phyloP scores from a whole-genome alignment of 1,140 invertebrate species.

The Stegodyphus dumicola region DNA sequence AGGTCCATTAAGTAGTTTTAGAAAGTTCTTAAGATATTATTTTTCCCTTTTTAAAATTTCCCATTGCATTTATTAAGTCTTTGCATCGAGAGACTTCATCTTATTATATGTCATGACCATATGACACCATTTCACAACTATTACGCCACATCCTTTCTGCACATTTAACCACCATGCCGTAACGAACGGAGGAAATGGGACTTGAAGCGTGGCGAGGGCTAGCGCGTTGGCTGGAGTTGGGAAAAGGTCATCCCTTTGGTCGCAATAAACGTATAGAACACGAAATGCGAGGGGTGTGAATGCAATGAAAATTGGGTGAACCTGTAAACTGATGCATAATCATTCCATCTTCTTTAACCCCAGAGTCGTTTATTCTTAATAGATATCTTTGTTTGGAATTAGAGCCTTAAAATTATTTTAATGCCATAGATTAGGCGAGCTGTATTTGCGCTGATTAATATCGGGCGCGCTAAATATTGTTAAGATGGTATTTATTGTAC shows the following conservation, averaged over 20 bases:
- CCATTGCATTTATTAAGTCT: too few relatives aligned
- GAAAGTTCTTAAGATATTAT: too few relatives aligned
- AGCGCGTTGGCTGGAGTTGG: not conserved
- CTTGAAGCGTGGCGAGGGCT: not conserved
- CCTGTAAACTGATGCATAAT: not conserved
- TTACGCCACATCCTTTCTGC: conserved; percentile 33
- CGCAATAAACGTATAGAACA: not conserved
- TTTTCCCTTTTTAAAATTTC: too few relatives aligned
- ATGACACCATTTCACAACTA: conserved; percentile 35
- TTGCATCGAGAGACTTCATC: too few relatives aligned
- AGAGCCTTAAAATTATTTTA: not conserved
- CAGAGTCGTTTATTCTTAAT: not conserved
- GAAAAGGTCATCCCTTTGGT: conserved; percentile 27
- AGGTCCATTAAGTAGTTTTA: too few relatives aligned
- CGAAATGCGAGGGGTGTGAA: not conserved
- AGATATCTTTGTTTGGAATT: not conserved
- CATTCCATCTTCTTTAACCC: not conserved
- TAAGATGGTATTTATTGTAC: too few relatives aligned
- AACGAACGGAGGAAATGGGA: conserved; percentile 39
- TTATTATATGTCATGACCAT: conserved; percentile 23
- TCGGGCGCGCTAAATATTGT: too few relatives aligned
- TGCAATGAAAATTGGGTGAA: not conserved
- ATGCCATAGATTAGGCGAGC: not conserved
- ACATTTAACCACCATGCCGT: conserved; percentile 32
- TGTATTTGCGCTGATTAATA: too few relatives aligned